Evolutionary conservation across 2,888 invertebrate species (phyloP).

Genomic region (Nectonema munidae): DNA sequence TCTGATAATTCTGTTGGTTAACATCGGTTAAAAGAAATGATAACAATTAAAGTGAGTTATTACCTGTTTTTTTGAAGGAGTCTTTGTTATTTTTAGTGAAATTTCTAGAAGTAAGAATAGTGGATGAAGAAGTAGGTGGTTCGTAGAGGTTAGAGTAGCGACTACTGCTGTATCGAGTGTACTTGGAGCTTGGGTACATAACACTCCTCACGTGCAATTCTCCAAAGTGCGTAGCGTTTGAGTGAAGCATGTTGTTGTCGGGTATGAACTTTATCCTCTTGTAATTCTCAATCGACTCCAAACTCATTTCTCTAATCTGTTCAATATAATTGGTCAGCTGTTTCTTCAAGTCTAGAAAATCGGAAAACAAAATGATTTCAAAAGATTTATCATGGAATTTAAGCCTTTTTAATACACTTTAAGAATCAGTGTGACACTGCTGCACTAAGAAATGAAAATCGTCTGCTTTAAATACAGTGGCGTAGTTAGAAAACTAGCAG

Average conservation of each 20-base stretch:
- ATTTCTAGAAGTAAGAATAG: too few species aligned
- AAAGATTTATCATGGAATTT: neutral
- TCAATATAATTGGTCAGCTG: constrained; percentile 7
- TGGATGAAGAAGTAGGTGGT: neutral
- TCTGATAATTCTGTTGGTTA: too few species aligned
- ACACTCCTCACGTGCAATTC: constrained; percentile 9
- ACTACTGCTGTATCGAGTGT: neutral
- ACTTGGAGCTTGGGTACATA: neutral
- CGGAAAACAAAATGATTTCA: neutral
- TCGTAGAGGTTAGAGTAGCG: too few species aligned
- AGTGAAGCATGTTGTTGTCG: constrained; percentile 10
- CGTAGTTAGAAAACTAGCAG: too few species aligned
- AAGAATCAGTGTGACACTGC: too few species aligned
- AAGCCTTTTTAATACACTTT: neutral
- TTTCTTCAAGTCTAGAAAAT: neutral
- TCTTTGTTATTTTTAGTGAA: too few species aligned
- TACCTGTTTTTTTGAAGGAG: too few species aligned
- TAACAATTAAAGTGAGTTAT: too few species aligned
- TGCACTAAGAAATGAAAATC: too few species aligned
- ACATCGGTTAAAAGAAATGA: too few species aligned
- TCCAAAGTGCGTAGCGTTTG: constrained; percentile 7
- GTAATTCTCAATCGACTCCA: constrained; percentile 9
- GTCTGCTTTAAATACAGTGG: too few species aligned
- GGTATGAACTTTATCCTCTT: constrained; percentile 9
- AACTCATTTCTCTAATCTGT: constrained; percentile 7